Evolutionary conservation across 2,797 vertebrate genomes (phyloP).

Genomic region (Pteronotus mesoamericanus): DNA sequence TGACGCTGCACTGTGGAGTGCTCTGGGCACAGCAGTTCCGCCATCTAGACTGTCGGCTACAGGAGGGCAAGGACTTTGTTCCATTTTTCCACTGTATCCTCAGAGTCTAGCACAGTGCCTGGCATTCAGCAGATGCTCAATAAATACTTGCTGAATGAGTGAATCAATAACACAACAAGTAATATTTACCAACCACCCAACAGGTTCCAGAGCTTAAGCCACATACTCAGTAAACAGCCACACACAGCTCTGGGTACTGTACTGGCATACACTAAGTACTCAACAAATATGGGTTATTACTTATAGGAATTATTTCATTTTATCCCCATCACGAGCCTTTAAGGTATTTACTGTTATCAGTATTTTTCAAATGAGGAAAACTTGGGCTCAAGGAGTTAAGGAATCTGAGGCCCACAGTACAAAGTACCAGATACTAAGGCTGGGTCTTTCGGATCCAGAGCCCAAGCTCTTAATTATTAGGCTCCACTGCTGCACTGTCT

Average conservation of each 20-base stretch:
- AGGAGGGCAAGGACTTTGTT: background rate
- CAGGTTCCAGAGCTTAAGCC: background rate
- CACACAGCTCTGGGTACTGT: background rate
- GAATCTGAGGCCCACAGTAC: background rate
- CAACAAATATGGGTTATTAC: background rate
- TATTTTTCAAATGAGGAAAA: background rate
- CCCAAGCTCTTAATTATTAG: background rate
- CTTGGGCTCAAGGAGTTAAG: background rate
- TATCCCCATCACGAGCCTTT: background rate
- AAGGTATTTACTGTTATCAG: background rate
- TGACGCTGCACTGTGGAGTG: fast-evolving
- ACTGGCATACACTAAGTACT: background rate
- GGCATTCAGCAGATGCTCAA: background rate
- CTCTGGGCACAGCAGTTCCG: background rate
- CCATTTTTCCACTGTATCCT: background rate
- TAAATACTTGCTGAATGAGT: background rate
- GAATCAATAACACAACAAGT: background rate
- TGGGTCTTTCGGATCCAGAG: background rate
- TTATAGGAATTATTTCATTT: background rate
- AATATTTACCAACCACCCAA: background rate
- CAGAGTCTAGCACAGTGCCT: background rate
- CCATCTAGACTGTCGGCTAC: background rate
- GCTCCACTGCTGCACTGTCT: background rate
- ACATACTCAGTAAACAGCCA: background rate
- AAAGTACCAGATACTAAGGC: background rate